These are phyloP conservation scores for Macrosteles quadrilineatus DNA, from an alignment of 1,140 invertebrate genomes.

Conservation along the genomic window DNA sequence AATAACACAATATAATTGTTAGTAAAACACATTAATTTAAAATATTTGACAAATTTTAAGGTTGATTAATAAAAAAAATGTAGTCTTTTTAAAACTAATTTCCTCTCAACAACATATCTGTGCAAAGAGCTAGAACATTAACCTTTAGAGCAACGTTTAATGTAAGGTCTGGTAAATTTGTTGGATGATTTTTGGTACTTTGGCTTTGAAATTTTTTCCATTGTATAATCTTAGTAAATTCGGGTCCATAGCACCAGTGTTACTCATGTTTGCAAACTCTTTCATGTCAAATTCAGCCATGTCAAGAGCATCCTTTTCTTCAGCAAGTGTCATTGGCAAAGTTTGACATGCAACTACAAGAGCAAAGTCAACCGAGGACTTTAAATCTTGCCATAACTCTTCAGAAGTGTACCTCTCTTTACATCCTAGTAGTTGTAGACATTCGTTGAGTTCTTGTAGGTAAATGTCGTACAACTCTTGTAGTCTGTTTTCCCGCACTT, in stretches of 20 bases:
- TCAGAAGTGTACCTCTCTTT: neutral
- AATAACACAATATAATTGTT: too few relatives aligned
- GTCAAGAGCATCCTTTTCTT: neutral
- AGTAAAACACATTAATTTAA: too few relatives aligned
- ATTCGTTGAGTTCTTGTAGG: slow-evolving; percentile 9
- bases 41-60: too few relatives aligned
- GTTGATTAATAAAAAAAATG: too few relatives aligned
- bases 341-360: neutral
- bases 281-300: neutral
- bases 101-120: too few relatives aligned
- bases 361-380: neutral
- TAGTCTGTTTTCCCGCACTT: slow-evolving; percentile 45
- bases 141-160: too few relatives aligned
- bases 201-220: too few relatives aligned
- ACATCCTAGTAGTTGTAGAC: neutral
- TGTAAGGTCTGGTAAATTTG: neutral
- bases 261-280: neutral
- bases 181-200: too few relatives aligned
- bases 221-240: too few relatives aligned
- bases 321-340: neutral
- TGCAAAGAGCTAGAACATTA: too few relatives aligned
- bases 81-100: too few relatives aligned
- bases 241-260: too few relatives aligned
- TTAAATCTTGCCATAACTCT: neutral
- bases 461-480: slow-evolving; percentile 26